Evolutionary conservation across 2,888 invertebrate species (phyloP).

Genomic region (Nymphalis c-album): DNA sequence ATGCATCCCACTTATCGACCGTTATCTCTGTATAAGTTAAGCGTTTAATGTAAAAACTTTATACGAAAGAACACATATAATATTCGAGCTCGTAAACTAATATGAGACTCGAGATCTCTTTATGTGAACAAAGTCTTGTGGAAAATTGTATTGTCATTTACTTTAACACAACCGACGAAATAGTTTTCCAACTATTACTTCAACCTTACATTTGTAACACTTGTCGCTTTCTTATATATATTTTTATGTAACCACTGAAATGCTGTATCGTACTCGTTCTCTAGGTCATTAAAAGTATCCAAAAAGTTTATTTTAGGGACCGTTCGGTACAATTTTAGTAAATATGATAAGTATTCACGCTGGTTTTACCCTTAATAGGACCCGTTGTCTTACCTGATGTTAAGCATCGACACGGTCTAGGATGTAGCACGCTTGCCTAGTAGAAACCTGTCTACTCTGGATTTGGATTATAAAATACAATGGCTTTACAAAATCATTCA

Average conservation of each 20-base stretch:
- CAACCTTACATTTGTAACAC: neutral
- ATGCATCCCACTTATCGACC: too few relatives aligned
- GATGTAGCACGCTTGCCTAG: too few relatives aligned
- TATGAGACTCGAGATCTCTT: constrained; percentile 1
- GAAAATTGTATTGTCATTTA: constrained; percentile 4
- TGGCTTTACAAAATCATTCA: too few relatives aligned
- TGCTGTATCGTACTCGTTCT: neutral
- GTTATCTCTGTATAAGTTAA: neutral
- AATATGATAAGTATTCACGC: too few relatives aligned
- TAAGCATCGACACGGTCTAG: too few relatives aligned
- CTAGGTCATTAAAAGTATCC: too few relatives aligned
- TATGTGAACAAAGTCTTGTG: constrained; percentile 2
- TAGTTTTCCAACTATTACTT: neutral
- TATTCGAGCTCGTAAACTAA: neutral
- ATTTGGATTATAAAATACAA: too few relatives aligned
- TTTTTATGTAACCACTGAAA: neutral
- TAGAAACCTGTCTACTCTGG: too few relatives aligned
- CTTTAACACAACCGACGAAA: neutral
- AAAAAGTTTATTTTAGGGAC: too few relatives aligned
- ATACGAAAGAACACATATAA: neutral
- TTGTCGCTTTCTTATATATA: neutral
- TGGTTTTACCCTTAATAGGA: too few relatives aligned
- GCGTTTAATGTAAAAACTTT: neutral
- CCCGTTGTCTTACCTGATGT: too few relatives aligned
- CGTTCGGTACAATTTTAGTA: too few relatives aligned